Conservation (phyloP, 2,113 vertebrate genomes). For the Pleuronectes platessa region DNA sequence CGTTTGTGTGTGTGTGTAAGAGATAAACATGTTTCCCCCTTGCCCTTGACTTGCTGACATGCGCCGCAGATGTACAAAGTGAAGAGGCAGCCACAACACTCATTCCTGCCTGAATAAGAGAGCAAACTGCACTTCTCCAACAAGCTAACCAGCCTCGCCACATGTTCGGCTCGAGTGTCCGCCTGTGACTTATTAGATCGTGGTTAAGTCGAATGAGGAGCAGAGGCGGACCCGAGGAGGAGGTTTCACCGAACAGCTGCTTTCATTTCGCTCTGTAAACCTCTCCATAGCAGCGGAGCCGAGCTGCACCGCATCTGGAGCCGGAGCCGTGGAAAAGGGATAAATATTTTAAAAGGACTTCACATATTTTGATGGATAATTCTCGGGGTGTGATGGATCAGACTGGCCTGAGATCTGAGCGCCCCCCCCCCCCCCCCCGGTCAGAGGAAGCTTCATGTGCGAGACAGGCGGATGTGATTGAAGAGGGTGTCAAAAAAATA, state of each 20-base stretch:
- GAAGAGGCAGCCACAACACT: conserved; percentile 43
- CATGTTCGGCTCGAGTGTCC: conserved; percentile 62
- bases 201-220: conserved; percentile 56
- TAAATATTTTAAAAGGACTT: conserved; percentile 67
- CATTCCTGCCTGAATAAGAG: conserved; percentile 39
- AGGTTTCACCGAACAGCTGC: conserved; percentile 58
- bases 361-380: conserved; percentile 64
- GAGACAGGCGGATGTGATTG: conserved; percentile 2
- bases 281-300: conserved; percentile 28
- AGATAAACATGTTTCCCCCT: background rate
- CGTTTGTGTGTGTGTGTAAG: background rate
- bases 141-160: conserved; percentile 49
- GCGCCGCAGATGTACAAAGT: conserved; percentile 37
- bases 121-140: conserved; percentile 59
- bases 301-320: conserved; percentile 43
- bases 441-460: background rate
- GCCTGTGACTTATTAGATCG: conserved; percentile 67
- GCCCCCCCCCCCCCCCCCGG: background rate
- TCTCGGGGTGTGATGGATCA: conserved; percentile 52
- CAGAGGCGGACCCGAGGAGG: conserved; percentile 39
- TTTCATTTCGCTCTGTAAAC: conserved; percentile 60
- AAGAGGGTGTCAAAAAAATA: conserved; percentile 14
- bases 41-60: conserved; percentile 21
- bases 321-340: conserved; percentile 42
- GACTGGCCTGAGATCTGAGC: conserved; percentile 29